These are phyloP conservation scores for Phylloscopus whistleri DNA, from an alignment of 2,113 vertebrate genomes.

Conservation along the genomic window DNA sequence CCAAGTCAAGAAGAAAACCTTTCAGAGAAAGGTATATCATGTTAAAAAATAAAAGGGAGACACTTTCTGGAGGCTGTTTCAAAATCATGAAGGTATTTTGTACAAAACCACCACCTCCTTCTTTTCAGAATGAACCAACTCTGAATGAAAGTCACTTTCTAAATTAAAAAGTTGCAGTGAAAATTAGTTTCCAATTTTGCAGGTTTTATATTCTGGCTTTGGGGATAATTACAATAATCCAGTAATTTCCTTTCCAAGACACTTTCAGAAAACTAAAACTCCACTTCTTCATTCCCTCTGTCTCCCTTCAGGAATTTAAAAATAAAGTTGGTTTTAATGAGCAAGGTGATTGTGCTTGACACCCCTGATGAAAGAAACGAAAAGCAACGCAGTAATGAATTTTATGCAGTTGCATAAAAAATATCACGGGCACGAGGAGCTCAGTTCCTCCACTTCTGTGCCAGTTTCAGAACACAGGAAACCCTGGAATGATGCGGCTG, in stretches of 20 bases:
- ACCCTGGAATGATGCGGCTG: neutral
- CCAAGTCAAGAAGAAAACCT: neutral
- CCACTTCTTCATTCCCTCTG: neutral
- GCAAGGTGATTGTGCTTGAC: neutral
- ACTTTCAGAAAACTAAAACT: neutral
- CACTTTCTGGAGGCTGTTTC: neutral
- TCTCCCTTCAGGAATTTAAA: neutral
- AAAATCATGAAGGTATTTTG: neutral
- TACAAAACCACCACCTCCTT: neutral
- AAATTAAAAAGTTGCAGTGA: neutral
- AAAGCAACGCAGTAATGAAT: neutral
- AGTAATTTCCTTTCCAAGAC: neutral
- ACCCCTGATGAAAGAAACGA: neutral
- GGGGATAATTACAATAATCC: neutral
- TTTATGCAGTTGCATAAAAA: neutral
- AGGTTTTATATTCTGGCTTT: neutral
- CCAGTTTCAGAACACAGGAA: neutral
- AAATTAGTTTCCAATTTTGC: neutral
- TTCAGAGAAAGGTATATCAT: neutral
- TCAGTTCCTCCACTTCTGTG: neutral
- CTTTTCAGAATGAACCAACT: neutral
- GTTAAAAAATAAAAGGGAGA: neutral
- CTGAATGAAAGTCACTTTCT: neutral
- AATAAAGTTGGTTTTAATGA: neutral
- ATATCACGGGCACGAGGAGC: fast-evolving